A percentile compares a stretch with the other conserved stretches of the same genome.
Evolutionary conservation across 2,888 invertebrate genomes (phyloP).

Genomic region (Phalera bucephala): DNA sequence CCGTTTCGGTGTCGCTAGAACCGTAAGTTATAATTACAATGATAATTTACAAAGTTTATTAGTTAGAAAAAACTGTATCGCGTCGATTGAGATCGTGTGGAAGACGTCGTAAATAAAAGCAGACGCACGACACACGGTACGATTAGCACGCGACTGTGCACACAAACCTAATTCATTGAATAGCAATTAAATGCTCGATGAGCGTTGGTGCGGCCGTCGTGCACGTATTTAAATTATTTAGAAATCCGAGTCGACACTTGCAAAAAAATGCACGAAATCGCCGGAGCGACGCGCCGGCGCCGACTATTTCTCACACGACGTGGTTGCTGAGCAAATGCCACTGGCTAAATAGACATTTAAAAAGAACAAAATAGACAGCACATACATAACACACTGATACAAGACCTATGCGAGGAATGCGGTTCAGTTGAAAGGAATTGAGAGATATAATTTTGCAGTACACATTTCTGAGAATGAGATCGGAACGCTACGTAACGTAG

Average conservation of each 20-base stretch:
- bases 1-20: conserved; percentile 61
- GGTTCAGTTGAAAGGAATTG: no score
- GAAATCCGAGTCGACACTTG: conserved; percentile 76
- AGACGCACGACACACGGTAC: conserved; percentile 16
- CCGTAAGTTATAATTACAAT: conserved; percentile 50
- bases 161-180: conserved; percentile 64
- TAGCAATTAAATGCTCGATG: conserved; percentile 56
- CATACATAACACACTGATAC: neutral
- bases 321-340: neutral
- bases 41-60: neutral
- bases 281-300: conserved; percentile 65
- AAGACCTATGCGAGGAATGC: neutral
- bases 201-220: conserved; percentile 59
- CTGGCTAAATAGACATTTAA: conserved; percentile 15
- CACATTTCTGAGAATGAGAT: no score
- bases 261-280: conserved; percentile 78
- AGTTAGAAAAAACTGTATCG: conserved; percentile 5
- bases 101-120: conserved; percentile 32
- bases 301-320: no score
- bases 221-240: conserved; percentile 81
- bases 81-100: conserved; percentile 25
- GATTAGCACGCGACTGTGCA: conserved; percentile 53
- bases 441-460: no score
- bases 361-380: neutral
- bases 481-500: no score